Percentiles rank a stretch among this genome's conserved stretches.
Conservation (phyloP, 2,797 vertebrate species). For the Galagoides demidoff region DNA sequence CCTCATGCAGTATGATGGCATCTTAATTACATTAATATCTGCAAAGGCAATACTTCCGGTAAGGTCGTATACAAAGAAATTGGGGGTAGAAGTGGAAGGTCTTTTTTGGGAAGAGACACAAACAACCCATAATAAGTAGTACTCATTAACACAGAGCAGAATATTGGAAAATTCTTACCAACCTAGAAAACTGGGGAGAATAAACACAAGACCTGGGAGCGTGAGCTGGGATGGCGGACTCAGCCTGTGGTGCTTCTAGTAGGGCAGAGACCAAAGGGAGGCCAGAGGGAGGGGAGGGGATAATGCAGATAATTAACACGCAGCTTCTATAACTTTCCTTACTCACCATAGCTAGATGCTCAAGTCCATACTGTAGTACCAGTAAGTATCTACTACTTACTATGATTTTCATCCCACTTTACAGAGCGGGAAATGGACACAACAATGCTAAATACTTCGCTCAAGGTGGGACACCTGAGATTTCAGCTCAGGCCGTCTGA, state of each 20-base stretch:
- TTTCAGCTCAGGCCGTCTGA: background rate
- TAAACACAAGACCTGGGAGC: background rate
- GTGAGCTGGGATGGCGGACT: background rate
- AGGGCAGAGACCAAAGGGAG: background rate
- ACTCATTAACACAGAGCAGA: background rate
- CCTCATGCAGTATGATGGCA: background rate
- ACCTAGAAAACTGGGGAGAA: background rate
- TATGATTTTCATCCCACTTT: background rate
- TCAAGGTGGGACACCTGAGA: background rate
- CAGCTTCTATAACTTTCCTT: background rate
- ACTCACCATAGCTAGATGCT: background rate
- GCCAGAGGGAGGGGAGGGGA: background rate
- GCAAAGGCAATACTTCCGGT: background rate
- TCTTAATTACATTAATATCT: background rate
- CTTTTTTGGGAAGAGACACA: background rate
- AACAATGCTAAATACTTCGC: background rate
- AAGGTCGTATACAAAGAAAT: background rate
- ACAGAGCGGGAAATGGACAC: background rate
- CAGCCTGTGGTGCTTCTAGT: rapidly evolving
- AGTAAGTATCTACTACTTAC: too few relatives aligned
- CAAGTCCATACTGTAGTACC: background rate
- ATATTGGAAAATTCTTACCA: background rate
- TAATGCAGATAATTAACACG: background rate
- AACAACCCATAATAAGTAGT: background rate
- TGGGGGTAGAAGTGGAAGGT: background rate